A percentile compares a stretch with the other conserved stretches of the same genome.
Evolutionary conservation across 2,888 invertebrate genomes (phyloP).

Genomic region (Epinotia ramella): DNA sequence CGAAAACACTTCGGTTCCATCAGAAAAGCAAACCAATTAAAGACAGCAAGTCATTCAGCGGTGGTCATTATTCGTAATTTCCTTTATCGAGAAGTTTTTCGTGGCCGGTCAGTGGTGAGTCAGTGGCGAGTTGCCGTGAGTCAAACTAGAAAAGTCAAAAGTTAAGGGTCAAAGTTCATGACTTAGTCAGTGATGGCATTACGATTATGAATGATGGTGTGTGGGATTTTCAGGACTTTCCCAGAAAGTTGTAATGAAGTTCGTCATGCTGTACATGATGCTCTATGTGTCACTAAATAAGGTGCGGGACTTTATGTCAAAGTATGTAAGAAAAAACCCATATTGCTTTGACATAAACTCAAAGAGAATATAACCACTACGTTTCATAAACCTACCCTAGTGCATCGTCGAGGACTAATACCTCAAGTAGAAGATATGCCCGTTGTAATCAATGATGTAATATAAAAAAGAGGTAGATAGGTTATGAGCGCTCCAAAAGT

Average conservation of each 20-base stretch:
- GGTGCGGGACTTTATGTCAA: no score
- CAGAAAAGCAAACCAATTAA: conserved; percentile 20
- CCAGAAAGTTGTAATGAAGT: not conserved
- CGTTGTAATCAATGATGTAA: no score
- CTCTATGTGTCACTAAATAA: no score
- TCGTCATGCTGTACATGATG: no score
- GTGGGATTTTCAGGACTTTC: not conserved
- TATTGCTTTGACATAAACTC: no score
- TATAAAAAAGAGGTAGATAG: no score
- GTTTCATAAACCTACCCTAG: no score
- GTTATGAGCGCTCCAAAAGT: no score
- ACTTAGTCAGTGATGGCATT: not conserved
- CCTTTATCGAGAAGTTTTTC: not conserved
- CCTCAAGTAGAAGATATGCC: no score
- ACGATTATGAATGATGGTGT: not conserved
- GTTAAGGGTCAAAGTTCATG: not conserved
- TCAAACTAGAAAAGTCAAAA: conserved; percentile 26
- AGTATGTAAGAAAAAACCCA: no score
- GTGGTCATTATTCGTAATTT: not conserved
- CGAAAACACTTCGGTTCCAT: conserved; percentile 6
- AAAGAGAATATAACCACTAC: no score
- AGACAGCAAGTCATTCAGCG: conserved; percentile 18
- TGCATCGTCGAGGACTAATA: no score
- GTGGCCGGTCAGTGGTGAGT: conserved; percentile 1
- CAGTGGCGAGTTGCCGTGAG: not conserved